Evolutionary conservation across 2,888 invertebrate species (phyloP), one percentile per base, ranked within the genome.

Genomic region (Nomada hirtipes): DNA sequence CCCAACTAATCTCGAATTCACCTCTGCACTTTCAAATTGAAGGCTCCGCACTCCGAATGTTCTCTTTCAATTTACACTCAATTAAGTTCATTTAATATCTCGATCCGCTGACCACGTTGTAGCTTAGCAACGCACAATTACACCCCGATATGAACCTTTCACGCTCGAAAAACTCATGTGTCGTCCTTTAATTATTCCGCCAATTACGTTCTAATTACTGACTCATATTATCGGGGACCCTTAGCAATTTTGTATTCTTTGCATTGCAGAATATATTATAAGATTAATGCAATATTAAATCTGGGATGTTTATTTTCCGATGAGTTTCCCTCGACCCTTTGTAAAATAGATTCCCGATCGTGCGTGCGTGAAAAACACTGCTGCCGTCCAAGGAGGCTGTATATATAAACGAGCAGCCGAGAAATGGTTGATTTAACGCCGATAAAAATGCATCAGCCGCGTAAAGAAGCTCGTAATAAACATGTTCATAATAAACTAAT

Each of bases 31-130:
- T 57, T 63, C 55, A 68, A 80, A 80, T 80, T 80, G 77, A 77
- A 75, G 55, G 68, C 61, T 26, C 61, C 70, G 10, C 59, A 47
- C 20, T 60, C 55, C 7, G 7, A 13, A 36, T 36, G 50, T 1
- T 55, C 65, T 47, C 63, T 71, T 80, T 72, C 57, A 63, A 71
- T 72, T 72, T 77, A 59, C 80, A 67, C 77, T 80, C 68, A 77
- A 77, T 80, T 77, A 72, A 67, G 68, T 71, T 61, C 29, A 75
- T 74, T 52, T 47, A 47, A 10, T 44, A 47, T 68, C 42, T 60
- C 20, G 23, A 23, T 47, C 42, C 13, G 15, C 29, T 52, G 18
- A 36, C 42, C 36, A n/a, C n/a, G 26, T 29, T 65, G n/a, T 47
- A 15, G 15, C 47, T 26, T 18, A 2, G 26, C 7, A 7, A 1